Base-by-base conservation (phyloP, 2,797 vertebrate genomes). In the Danio aesculapii region DNA sequence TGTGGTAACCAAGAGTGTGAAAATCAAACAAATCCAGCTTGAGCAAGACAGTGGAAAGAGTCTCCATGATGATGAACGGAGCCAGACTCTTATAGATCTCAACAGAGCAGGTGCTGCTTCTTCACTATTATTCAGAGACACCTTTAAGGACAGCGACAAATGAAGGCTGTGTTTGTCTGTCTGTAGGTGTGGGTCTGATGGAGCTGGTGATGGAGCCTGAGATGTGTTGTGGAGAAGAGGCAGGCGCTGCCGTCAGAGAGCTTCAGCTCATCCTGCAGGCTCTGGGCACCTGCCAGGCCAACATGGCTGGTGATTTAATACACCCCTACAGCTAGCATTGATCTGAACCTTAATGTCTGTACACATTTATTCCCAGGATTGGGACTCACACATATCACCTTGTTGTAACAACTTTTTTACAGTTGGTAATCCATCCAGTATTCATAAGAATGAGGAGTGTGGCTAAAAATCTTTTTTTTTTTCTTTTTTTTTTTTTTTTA, bases 41-140 rank as follows among this genome's bases (percentile, higher is more conserved):
- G 98, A 99, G 88, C 98, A 99, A 90, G 98, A 99, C 94, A 99
- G 98, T 13, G 98, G 98, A 85, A 99, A 99, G 89, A 99, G 97
- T 89, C 96, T 99, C 57, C 98, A 98, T 0, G 97, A 99, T 47
- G 95, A 96, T 75, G 71, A 88, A 83, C 93, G 88, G 73, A 91
- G 91, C 68, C 97, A 97, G 90, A 98, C 97, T 0, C 95, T 99
- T 1, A 90, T 99, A 78, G 98, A 99, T 88, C 93, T 99, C 87
- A 99, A 99, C 90, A 93, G 98, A 89, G 98, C 96, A 16, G 96
- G 96, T 96, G 86, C 58, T 39, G 57, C 8, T 62, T 17, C 61
- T 44, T 62, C 14, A 50, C 47, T 71, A n/a, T 72, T 69, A 39
- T 68, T n/a, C 30, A 19, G 39, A 71, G 19, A 79, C 13, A 14